A percentile compares a stretch with the other conserved stretches of the same genome.
Conservation (phyloP, 1,140 invertebrate genomes). For the Hestina assimilis region DNA sequence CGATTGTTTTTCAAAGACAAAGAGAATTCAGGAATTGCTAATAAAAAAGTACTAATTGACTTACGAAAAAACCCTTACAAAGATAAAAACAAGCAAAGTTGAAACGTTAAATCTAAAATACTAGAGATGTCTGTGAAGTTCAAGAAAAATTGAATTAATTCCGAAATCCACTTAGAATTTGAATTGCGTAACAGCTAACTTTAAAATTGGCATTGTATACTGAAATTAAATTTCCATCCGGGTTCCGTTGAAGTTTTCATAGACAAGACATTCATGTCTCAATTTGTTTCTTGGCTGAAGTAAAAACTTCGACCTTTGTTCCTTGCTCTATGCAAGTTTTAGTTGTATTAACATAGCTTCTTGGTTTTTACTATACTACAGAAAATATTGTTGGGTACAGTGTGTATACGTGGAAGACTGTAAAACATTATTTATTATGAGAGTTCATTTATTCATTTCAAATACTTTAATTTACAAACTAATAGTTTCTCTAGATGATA, state of each 20-base stretch:
- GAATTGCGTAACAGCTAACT: constrained; percentile 16
- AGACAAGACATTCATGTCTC: constrained; percentile 2
- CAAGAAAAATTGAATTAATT: constrained; percentile 57
- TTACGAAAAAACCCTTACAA: constrained; percentile 17
- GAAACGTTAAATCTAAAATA: constrained; percentile 40
- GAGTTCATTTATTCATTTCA: no score
- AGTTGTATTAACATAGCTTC: no score
- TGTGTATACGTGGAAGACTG: no score
- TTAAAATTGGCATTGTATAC: constrained; percentile 20
- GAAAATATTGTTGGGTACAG: no score
- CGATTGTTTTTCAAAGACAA: no score
- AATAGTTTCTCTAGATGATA: no score
- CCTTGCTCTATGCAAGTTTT: no score
- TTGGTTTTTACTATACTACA: no score
- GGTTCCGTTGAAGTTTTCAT: constrained; percentile 3
- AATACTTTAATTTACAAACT: no score
- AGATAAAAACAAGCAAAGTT: constrained; percentile 22
- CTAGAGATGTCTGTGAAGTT: constrained; percentile 40
- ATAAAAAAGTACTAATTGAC: constrained; percentile 15
- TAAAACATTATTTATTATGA: no score
- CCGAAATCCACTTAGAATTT: constrained; percentile 20
- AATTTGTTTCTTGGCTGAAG: neutral
- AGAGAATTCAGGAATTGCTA: no score
- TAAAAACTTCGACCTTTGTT: no score
- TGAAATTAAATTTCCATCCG: constrained; percentile 14